A percentile compares a stretch with the other conserved stretches of the same genome.
Evolutionary conservation across 2,888 invertebrate genomes (phyloP).

Genomic region (Ischnus inquisitorius): DNA sequence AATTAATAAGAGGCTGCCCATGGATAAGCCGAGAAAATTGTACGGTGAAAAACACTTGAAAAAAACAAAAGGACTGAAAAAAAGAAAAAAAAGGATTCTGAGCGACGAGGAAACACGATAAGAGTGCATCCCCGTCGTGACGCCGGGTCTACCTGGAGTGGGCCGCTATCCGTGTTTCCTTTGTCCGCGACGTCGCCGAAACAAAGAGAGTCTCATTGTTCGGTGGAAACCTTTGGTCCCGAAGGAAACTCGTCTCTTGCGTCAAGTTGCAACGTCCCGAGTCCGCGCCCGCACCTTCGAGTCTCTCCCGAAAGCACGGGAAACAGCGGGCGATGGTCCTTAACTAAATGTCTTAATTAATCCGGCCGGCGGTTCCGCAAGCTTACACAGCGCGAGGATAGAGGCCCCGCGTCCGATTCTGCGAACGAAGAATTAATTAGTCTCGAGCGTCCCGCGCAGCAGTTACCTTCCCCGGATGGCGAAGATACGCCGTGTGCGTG

Average conservation of each 20-base stretch:
- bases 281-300: constrained; percentile 56
- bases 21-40: background rate
- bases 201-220: constrained; percentile 74
- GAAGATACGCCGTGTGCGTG: background rate
- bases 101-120: constrained; percentile 5
- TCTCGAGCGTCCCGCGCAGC: constrained; percentile 54
- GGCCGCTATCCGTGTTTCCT: constrained; percentile 64
- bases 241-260: constrained; percentile 63
- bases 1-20: background rate
- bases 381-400: constrained; percentile 19
- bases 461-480: constrained; percentile 6
- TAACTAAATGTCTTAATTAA: constrained; percentile 75
- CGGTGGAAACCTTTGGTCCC: constrained; percentile 59
- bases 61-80: background rate
- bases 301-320: background rate
- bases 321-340: constrained; percentile 53
- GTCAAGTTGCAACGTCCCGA: constrained; percentile 54
- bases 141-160: background rate
- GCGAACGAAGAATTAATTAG: constrained; percentile 69
- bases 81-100: constrained; percentile 16
- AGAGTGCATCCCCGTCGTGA: constrained; percentile 6
- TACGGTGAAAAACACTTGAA: constrained; percentile 16
- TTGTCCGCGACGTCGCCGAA: constrained; percentile 71
- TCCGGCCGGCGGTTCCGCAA: constrained; percentile 60
- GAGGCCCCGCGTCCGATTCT: constrained; percentile 62